phyloP scores from a whole-genome alignment of 2,888 invertebrate genomes.

The Caenorhabditis imperialis region DNA sequence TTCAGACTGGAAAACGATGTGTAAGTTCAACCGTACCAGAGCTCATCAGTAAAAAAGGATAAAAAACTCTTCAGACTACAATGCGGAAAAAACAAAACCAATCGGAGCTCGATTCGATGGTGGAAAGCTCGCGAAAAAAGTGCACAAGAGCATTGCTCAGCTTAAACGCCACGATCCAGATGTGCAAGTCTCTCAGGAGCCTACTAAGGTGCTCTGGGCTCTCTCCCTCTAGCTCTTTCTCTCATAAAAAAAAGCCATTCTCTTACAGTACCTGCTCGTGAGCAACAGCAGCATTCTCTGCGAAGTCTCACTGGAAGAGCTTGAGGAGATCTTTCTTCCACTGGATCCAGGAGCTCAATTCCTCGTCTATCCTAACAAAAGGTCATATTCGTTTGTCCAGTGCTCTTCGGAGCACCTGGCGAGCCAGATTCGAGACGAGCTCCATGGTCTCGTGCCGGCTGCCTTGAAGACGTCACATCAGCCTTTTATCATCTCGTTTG shows the following conservation, averaged over 20 bases:
- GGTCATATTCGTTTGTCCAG: constrained; percentile 68
- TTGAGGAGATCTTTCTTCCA: constrained; percentile 62
- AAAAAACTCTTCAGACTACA: constrained; percentile 67
- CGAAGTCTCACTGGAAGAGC: constrained; percentile 67
- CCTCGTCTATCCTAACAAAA: constrained; percentile 67
- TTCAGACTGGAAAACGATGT: background rate
- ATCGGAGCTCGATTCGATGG: constrained; percentile 55
- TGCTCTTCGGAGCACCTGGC: constrained; percentile 57
- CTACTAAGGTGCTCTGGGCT: constrained; percentile 64
- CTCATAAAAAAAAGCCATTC: background rate
- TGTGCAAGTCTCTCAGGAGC: constrained; percentile 56
- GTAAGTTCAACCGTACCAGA: background rate
- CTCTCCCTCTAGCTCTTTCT: too few relatives aligned
- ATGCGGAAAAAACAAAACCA: constrained; percentile 58
- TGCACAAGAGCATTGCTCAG: constrained; percentile 61
- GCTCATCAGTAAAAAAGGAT: background rate
- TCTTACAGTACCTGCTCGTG: constrained; percentile 65
- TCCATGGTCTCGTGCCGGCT: constrained; percentile 60
- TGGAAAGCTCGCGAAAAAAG: constrained; percentile 62
- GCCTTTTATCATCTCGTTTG: constrained; percentile 65
- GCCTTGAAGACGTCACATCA: constrained; percentile 59
- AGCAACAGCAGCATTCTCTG: constrained; percentile 70
- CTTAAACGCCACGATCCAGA: constrained; percentile 65
- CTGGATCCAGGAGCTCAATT: constrained; percentile 57
- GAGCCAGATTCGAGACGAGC: constrained; percentile 39